Evolutionary conservation across 2,888 invertebrate species (phyloP), one percentile per base, ranked within the genome.

Genomic region (Prenolepis imparis): DNA sequence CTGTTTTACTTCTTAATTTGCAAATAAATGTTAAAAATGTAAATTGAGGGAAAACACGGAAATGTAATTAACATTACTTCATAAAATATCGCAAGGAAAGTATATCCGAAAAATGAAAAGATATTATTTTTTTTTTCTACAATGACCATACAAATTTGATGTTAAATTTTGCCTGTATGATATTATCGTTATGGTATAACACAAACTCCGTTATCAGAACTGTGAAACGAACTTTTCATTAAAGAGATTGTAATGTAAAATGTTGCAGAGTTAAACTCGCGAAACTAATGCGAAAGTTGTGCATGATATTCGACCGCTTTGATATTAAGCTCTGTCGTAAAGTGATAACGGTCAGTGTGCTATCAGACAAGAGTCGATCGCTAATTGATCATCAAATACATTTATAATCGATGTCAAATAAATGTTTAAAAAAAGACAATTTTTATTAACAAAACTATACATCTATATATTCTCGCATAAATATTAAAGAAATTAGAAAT

Each of bases 211-310:
- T 57, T 28, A 55, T 4, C 15, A 18, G 36, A 70, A n/a, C 44
- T 44, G 44, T 59, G 24, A 72, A 70, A 66, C 41, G 44, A 41
- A 66, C 66, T 66, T 66, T 41, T 52, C 48, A 44, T 24, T 24
- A 66, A 24, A 24, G 24, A 12, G 24, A 41, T 41, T 66, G 24
- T 57, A 77, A 41, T 68, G 55, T 41, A 77, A 77, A 77, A 67
- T 67, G 55, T 67, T 57, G 21, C 67, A 68, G n/a, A 68, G 3
- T 6, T 52, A 75, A 5, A 6, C 41, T 28, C 15, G 39, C 41
- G 41, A 52, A 39, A 68, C n/a, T 55, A 67, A 24, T 32, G 59
- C 36, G 44, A 70, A 80, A 70, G 36, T 59, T n/a, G 21, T 36
- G 21, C 18, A 44, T 9, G 15, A 57, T 80, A 80, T 80, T 61